Percentiles rank a stretch among this genome's conserved stretches.
phyloP scores from a whole-genome alignment of 1,140 invertebrate species.

The Rhagoletis zephyria region DNA sequence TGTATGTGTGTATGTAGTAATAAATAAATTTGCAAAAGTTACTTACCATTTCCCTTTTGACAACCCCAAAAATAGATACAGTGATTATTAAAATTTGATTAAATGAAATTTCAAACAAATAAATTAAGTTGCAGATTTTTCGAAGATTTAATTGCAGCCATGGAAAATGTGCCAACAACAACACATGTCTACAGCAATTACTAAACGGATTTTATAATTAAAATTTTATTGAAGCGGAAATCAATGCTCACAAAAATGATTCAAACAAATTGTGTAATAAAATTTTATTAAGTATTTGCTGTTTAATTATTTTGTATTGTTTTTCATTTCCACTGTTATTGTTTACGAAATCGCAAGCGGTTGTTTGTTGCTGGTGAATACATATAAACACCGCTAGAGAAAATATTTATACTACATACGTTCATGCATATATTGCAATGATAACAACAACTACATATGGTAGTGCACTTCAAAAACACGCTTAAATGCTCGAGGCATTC shows the following conservation, averaged over 20 bases:
- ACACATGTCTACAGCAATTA: not conserved
- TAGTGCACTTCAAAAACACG: not conserved
- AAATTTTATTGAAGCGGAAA: slow-evolving; percentile 5
- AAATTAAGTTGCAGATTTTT: not conserved
- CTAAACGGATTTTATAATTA: slow-evolving; percentile 20
- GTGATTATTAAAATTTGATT: not conserved
- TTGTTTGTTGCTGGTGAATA: not conserved
- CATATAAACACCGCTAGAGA: not conserved
- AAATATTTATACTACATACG: slow-evolving; percentile 14
- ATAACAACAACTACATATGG: not conserved
- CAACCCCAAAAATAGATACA: no score
- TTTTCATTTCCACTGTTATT: not conserved
- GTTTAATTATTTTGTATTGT: slow-evolving; percentile 40
- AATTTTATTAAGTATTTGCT: slow-evolving; percentile 43
- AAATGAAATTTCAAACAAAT: not conserved
- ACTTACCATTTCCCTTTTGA: no score
- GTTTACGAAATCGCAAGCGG: not conserved
- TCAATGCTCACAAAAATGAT: not conserved
- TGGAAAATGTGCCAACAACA: not conserved
- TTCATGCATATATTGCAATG: not conserved
- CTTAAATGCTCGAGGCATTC: not conserved
- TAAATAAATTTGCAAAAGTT: no score
- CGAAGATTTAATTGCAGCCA: not conserved
- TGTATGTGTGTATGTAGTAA: no score
- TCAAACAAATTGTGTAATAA: not conserved